These are phyloP conservation scores for Hemicordylus capensis DNA, from an alignment of 2,113 vertebrate species.

Conservation along the genomic window DNA sequence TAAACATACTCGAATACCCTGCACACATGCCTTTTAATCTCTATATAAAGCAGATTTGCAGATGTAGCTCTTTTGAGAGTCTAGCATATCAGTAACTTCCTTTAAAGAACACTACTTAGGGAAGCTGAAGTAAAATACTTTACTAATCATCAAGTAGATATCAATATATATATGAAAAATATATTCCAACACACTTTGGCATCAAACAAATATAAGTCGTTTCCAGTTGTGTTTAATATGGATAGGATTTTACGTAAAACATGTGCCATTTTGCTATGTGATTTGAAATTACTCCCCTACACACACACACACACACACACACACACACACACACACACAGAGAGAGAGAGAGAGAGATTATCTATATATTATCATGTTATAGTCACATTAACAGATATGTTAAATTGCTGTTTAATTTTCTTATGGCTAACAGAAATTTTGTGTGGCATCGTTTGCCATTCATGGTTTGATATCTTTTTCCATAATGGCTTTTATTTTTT, in stretches of 20 bases:
- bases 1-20: neutral
- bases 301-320: too few species aligned
- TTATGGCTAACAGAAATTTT: neutral
- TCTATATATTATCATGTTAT: too few species aligned
- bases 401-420: neutral
- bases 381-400: neutral
- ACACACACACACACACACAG: too few species aligned
- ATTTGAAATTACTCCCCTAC: neutral
- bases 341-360: too few species aligned
- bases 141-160: neutral
- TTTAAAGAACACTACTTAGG: neutral
- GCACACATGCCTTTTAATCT: too few species aligned
- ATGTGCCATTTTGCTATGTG: neutral
- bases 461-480: too few species aligned
- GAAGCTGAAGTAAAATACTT: neutral
- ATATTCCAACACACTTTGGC: constrained; percentile 25
- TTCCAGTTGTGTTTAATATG: constrained; percentile 3
- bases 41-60: constrained; percentile 9
- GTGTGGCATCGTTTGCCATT: too few species aligned
- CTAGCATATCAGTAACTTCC: neutral
- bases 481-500: too few species aligned
- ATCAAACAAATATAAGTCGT: constrained; percentile 6
- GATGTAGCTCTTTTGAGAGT: neutral
- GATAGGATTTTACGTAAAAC: neutral
- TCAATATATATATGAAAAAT: constrained; percentile 11